Evolutionary conservation across 2,888 invertebrate species (phyloP).

Genomic region (Rotaria sp.): DNA sequence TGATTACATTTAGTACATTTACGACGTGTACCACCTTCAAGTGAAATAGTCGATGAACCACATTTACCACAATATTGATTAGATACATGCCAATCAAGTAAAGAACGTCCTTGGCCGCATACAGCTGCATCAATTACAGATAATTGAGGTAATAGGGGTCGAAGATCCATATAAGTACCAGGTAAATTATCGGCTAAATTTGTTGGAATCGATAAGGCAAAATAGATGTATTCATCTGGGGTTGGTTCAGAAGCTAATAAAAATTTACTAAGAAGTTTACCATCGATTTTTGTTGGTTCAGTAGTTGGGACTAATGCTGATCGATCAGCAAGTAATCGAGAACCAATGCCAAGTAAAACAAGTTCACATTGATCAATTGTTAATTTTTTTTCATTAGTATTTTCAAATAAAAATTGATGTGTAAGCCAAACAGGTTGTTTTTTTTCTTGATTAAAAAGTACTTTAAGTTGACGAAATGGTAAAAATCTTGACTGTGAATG

Average conservation of each 20-base stretch:
- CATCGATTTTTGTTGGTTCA: background rate
- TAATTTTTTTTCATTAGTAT: background rate
- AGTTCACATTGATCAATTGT: background rate
- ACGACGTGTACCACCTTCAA: slow-evolving; percentile 21
- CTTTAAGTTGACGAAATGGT: background rate
- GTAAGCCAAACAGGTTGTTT: background rate
- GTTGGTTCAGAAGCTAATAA: background rate
- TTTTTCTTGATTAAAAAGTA: background rate
- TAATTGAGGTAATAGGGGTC: background rate
- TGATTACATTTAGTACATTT: slow-evolving; percentile 11
- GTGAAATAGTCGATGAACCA: background rate
- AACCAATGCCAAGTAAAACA: background rate
- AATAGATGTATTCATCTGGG: background rate
- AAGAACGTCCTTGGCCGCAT: background rate
- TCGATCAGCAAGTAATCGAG: background rate
- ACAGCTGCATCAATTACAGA: background rate
- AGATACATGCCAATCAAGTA: background rate
- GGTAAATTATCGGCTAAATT: background rate
- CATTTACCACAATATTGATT: slow-evolving; percentile 2
- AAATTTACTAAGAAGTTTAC: background rate
- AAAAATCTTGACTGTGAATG: slow-evolving; percentile 10
- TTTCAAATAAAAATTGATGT: background rate
- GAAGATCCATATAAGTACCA: background rate
- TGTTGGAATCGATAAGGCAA: background rate
- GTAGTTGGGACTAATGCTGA: background rate